Evolutionary conservation across 2,888 invertebrate genomes (phyloP).

Genomic region (Aradus depressus): DNA sequence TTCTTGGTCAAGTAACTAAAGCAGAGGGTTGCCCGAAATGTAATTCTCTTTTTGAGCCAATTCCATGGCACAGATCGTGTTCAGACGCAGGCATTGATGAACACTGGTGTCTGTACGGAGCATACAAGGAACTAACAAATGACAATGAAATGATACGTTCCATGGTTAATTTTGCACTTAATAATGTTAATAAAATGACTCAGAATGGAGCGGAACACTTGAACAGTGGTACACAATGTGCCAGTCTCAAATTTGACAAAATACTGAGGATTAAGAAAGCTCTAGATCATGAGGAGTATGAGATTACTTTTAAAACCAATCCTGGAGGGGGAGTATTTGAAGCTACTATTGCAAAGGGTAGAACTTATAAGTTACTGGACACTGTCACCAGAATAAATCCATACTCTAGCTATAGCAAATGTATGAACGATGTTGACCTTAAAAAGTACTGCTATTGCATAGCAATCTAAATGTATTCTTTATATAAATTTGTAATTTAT

Average conservation of each 20-base stretch:
- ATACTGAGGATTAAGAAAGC: conserved; percentile 39
- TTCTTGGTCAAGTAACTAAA: conserved; percentile 36
- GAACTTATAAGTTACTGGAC: conserved; percentile 42
- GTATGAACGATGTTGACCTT: conserved; percentile 43
- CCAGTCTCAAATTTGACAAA: conserved; percentile 42
- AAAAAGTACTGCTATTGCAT: conserved; percentile 48
- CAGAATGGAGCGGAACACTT: conserved; percentile 14
- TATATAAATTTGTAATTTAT: too few species aligned
- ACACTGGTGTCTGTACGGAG: conserved; percentile 68
- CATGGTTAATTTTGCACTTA: conserved; percentile 24
- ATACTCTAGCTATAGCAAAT: conserved; percentile 43
- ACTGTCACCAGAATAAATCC: conserved; percentile 50
- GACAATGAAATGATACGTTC: conserved; percentile 23
- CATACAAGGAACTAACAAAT: conserved; percentile 35
- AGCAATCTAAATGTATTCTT: too few species aligned
- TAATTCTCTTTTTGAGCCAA: conserved; percentile 49
- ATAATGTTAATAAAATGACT: conserved; percentile 22
- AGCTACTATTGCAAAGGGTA: conserved; percentile 44
- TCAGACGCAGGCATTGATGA: conserved; percentile 52
- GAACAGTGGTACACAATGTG: conserved; percentile 38
- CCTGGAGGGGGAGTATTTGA: conserved; percentile 61
- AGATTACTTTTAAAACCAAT: conserved; percentile 55
- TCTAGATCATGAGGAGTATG: conserved; percentile 42
- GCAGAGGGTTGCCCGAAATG: conserved; percentile 47
- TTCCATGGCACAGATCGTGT: conserved; percentile 53